Base-by-base conservation (phyloP, 2,113 vertebrate genomes). In the Oxygymnocypris stewartii region DNA sequence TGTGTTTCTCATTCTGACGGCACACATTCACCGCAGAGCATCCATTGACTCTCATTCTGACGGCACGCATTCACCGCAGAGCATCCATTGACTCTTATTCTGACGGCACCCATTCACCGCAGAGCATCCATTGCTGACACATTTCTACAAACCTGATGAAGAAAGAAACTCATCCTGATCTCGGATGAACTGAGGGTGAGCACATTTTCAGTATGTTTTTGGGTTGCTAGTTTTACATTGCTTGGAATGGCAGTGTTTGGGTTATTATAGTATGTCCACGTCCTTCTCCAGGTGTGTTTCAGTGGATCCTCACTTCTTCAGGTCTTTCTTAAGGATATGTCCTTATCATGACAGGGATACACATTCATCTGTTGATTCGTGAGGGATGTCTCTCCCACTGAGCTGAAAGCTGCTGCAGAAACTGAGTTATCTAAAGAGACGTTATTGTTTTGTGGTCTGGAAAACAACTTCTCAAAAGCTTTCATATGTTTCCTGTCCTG, bases 401-500 rank as follows among this genome's bases (percentile, higher is more conserved):
- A 87, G 42, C 35, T 74, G 51, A 61, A 77, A 71, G 81, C 84
- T 79, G 78, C 74, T 25, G 71, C 28, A 82, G 75, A 87, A 88
- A 82, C 42, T 83, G 84, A 86, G 82, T 87, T 37, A 87, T 81
- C 78, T 79, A 40, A 86, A 73, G 79, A n/a, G 71, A 25, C 79
- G 85, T 88, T 88, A 90, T 91, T 91, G 91, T 87, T 91, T 86
- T 84, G 54, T 86, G 89, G 89, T 67, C 67, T 75, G 79, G 88
- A 91, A 91, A 94, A 91, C 82, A 88, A 89, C 82, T 87, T 90
- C 88, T 63, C 81, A 87, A 90, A 91, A 92, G 88, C 86, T 87
- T 90, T 84, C 85, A 89, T 63, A 88, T 79, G 90, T 87, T 93
- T 92, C 92, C 92, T 92, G 90, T 87, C 85, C 88, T 80, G 4